phyloP scores from a whole-genome alignment of 30 jellyfish, hydroid and myxozoan species.

The Chrysaora quinquecirrha region DNA sequence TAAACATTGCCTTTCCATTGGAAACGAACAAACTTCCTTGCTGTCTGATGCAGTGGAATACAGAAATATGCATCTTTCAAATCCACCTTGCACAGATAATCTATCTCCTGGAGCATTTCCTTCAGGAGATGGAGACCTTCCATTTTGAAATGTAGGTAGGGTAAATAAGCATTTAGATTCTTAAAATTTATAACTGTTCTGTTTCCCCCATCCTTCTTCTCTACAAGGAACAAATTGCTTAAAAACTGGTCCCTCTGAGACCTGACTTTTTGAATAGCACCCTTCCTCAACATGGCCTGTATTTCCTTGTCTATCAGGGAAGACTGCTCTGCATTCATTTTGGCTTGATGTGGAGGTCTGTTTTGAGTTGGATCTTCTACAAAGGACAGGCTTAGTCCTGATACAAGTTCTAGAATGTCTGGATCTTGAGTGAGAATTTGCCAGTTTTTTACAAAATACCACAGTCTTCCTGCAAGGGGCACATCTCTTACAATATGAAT shows the following conservation, averaged over 20 bases:
- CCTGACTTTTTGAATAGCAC: conserved; percentile 1
- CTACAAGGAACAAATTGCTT: background rate
- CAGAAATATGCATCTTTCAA: conserved; percentile 41
- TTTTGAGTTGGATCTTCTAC: background rate
- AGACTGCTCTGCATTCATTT: background rate
- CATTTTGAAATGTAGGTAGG: conserved; percentile 20
- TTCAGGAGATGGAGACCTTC: conserved; percentile 32
- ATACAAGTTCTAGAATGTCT: background rate
- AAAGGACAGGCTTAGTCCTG: background rate
- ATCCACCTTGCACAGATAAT: conserved; percentile 40
- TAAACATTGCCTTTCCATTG: conserved; percentile 7
- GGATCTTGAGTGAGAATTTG: background rate
- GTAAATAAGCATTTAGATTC: conserved; percentile 10
- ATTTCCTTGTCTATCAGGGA: background rate
- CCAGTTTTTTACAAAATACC: background rate
- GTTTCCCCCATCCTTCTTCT: background rate
- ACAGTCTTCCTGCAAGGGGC: conserved; percentile 2
- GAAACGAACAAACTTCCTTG: conserved; percentile 10
- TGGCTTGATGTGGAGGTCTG: conserved; percentile 2
- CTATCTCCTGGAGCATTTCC: conserved; percentile 42
- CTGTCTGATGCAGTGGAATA: conserved; percentile 34
- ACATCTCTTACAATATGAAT: background rate
- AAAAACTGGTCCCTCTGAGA: conserved; percentile 1
- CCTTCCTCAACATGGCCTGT: background rate
- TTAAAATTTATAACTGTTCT: conserved; percentile 1